Percentiles rank a stretch among this genome's conserved stretches.
These are phyloP conservation scores for Aphaenogaster rudis DNA, from an alignment of 1,140 invertebrate species.

Conservation along the genomic window DNA sequence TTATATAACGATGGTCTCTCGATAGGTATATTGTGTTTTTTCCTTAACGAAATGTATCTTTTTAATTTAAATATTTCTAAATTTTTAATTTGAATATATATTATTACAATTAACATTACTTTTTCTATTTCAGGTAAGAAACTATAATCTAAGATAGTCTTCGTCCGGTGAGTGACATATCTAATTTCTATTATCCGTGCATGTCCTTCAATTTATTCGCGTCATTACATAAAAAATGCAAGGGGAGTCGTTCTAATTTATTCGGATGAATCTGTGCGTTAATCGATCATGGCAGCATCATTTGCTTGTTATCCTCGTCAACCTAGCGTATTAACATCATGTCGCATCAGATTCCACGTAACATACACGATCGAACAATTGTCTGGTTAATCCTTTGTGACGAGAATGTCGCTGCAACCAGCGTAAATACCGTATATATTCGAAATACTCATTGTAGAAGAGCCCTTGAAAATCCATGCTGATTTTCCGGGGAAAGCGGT, in stretches of 20 bases:
- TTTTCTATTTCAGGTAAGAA: conserved; percentile 66
- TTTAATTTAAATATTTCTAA: not conserved
- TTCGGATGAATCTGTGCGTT: not conserved
- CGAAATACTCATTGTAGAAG: conserved; percentile 33
- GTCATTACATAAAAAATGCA: conserved; percentile 4
- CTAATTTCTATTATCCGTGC: not conserved
- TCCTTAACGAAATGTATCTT: not conserved
- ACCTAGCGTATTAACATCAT: conserved; percentile 34
- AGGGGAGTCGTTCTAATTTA: not conserved
- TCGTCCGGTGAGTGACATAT: conserved; percentile 35
- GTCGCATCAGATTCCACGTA: conserved; percentile 23
- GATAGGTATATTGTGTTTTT: not conserved
- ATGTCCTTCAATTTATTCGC: not conserved
- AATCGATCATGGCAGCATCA: conserved; percentile 25
- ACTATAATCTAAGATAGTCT: not conserved
- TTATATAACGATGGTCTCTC: not conserved
- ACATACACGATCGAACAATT: conserved; percentile 33
- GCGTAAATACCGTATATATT: conserved; percentile 23
- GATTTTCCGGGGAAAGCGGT: conserved; percentile 7
- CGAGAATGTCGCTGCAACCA: conserved; percentile 1
- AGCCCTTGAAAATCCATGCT: conserved; percentile 17
- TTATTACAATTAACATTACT: not conserved
- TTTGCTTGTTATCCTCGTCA: conserved; percentile 35
- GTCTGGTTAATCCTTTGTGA: conserved; percentile 44
- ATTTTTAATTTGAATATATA: too few species aligned